Evolutionary conservation across 2,113 vertebrate species (phyloP).

Genomic region (Strigops habroptila): DNA sequence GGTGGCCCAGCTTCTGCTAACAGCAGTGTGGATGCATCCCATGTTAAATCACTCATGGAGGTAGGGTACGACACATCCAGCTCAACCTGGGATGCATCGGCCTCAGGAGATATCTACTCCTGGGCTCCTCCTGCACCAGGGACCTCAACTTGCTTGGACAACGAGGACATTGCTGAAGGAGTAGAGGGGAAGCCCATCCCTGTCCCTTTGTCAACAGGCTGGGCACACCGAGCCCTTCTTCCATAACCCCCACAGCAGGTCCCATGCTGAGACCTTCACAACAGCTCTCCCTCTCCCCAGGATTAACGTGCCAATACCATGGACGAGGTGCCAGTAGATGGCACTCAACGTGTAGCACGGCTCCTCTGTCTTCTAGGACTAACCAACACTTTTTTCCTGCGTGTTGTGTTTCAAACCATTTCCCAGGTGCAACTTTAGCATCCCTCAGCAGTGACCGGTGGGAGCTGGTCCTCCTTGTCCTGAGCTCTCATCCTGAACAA

Average conservation of each 20-base stretch:
- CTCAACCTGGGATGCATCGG: background rate
- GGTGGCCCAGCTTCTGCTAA: background rate
- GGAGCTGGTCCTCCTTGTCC: background rate
- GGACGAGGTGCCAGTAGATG: conserved; percentile 26
- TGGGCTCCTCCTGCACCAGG: background rate
- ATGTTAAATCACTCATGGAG: rapidly evolving
- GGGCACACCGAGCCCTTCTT: background rate
- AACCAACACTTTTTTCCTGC: background rate
- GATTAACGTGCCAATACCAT: rapidly evolving
- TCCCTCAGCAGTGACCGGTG: rapidly evolving
- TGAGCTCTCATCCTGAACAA: background rate
- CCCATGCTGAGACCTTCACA: rapidly evolving
- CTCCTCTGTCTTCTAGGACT: background rate
- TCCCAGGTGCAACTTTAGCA: background rate
- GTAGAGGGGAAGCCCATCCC: background rate
- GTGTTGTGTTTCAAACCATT: background rate
- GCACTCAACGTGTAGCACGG: background rate
- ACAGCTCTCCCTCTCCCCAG: background rate
- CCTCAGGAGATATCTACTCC: background rate
- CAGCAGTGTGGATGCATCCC: rapidly evolving
- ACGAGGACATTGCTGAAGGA: rapidly evolving
- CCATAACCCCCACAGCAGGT: rapidly evolving
- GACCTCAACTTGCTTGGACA: background rate
- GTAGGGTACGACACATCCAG: background rate
- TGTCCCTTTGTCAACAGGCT: rapidly evolving